phyloP scores from a whole-genome alignment of 2,797 vertebrate species.

The Pangasius djambal region DNA sequence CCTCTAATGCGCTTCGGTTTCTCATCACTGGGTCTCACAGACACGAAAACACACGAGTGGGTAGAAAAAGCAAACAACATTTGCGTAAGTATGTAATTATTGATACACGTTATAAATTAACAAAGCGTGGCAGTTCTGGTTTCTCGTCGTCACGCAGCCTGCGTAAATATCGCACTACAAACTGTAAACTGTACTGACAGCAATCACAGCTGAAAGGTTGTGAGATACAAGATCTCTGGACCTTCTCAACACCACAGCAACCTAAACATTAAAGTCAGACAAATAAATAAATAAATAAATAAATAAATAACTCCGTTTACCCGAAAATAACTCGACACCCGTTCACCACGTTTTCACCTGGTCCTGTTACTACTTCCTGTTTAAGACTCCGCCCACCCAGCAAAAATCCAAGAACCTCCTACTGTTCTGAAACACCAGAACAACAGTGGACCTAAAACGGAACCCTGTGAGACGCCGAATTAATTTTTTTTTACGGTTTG shows the following conservation, averaged over 20 bases:
- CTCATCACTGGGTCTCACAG: slow-evolving; percentile 58
- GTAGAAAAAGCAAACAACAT: no score
- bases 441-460: no score
- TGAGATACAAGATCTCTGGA: no score
- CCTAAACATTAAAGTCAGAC: no score
- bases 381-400: background rate
- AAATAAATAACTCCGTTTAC: no score
- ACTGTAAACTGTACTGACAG: no score
- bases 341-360: background rate
- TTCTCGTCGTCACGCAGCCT: background rate
- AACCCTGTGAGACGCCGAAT: background rate
- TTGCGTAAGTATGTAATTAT: no score
- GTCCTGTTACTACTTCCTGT: background rate
- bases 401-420: background rate
- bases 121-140: background rate
- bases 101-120: background rate
- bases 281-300: no score
- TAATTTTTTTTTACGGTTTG: background rate
- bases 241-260: no score
- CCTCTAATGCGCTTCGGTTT: slow-evolving; percentile 53
- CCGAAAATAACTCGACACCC: background rate
- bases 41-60: background rate
- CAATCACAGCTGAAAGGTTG: no score
- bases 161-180: no score
- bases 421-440: background rate